Conservation (phyloP, 2,797 vertebrate species). For the Sphenodon punctatus region DNA sequence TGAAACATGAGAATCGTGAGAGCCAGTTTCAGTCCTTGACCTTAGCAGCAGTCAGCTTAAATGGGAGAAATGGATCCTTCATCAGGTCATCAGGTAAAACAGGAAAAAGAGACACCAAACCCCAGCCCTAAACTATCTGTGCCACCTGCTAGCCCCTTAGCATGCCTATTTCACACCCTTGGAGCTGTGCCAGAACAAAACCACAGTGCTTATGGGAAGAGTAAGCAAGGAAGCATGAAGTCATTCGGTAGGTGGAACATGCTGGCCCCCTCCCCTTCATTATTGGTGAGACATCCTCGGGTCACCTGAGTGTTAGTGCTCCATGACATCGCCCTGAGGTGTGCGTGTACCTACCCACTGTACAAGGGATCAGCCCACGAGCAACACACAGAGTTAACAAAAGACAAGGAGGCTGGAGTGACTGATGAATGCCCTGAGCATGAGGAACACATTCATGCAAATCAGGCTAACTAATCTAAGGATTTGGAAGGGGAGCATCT, state of each 20-base stretch:
- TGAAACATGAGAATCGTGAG: too few species aligned
- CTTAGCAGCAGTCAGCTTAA: neutral
- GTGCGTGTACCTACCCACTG: neutral
- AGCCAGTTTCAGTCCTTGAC: too few species aligned
- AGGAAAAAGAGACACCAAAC: conserved; percentile 6
- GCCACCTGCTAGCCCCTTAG: neutral
- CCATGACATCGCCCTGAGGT: neutral
- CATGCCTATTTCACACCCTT: neutral
- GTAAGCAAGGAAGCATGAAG: neutral
- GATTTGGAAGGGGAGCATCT: neutral
- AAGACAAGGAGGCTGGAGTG: neutral
- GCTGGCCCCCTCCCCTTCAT: neutral
- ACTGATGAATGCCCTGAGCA: neutral
- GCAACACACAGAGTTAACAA: neutral
- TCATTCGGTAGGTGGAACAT: neutral
- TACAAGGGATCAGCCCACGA: neutral
- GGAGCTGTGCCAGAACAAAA: neutral
- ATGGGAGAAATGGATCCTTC: neutral
- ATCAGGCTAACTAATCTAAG: neutral
- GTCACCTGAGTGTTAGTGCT: neutral
- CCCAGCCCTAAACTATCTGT: neutral
- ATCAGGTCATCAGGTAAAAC: conserved; percentile 16
- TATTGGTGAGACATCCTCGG: neutral
- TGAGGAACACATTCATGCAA: neutral
- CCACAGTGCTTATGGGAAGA: neutral